Base-by-base conservation (phyloP, 2,113 vertebrate species). In the Tichodroma muraria region DNA sequence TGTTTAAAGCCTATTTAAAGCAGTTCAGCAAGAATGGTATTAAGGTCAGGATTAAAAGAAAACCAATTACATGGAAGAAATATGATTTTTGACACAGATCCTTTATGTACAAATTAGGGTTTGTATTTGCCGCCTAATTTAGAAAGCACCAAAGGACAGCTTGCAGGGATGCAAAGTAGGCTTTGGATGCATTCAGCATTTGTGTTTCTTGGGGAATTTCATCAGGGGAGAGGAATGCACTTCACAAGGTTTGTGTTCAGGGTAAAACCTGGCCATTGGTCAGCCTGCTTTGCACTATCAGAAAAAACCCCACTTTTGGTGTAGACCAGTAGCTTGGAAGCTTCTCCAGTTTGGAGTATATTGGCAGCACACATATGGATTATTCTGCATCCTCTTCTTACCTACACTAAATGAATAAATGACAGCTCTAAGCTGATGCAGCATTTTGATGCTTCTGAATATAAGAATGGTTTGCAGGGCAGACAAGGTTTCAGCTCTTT, bases 61-160 rank as follows among this genome's bases (percentile, higher is more conserved):
- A 97, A 95, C 78, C 92, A 96, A 95, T 97, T 98, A 97, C 93
- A 94, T 89, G 86, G 91, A 97, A 97, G 91, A 97, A 97, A 97
- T 97, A 94, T 59, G 80, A 81, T 97, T 97, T 97, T 97, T 97
- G 85, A 93, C 86, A 90, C 91, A 96, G 92, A 96, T 97, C 91
- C 83, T 97, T 90, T 89, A 89, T 95, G 90, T 89, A 80, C 45
- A 60, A 91, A 97, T 96, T 94, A 97, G 95, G 80, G 96, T 95
- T 85, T 96, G 87, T 93, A 91, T 95, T 96, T 97, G 90, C 73
- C 91, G 83, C 89, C 69, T 95, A 94, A 94, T 96, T 97, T 93
- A 93, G 94, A 96, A 97, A 96, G 91, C 93, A 97, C 92, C 77
- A 89, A 96, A 96, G 93, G 85, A 85, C 91, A 88, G 64, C 47